phyloP scores from a whole-genome alignment of 2,113 vertebrate genomes.

The Micromys minutus region DNA sequence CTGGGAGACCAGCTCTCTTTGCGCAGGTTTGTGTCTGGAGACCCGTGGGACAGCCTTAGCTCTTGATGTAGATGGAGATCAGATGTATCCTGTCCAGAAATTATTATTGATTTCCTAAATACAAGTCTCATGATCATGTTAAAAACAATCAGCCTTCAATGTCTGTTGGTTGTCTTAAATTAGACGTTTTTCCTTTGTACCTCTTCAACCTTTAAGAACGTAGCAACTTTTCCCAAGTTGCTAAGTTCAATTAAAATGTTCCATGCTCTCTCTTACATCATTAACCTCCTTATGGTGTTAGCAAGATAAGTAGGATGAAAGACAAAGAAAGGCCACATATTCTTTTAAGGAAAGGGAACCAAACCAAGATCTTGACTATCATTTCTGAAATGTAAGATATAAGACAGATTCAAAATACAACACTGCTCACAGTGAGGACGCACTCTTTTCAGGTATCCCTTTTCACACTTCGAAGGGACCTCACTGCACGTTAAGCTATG shows the following conservation, averaged over 20 bases:
- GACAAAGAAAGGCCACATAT: neutral
- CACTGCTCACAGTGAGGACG: neutral
- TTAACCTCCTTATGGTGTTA: neutral
- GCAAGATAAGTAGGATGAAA: neutral
- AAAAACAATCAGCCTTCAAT: neutral
- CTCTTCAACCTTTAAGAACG: neutral
- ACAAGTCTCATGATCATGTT: neutral
- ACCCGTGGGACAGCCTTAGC: too few relatives aligned
- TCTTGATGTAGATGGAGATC: too few relatives aligned
- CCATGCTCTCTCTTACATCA: neutral
- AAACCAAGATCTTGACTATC: neutral
- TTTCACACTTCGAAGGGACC: neutral
- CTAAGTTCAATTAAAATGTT: too few relatives aligned
- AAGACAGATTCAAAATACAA: neutral
- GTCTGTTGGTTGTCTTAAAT: neutral
- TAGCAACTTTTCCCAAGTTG: neutral
- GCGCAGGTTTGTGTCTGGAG: too few relatives aligned
- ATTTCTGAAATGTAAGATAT: neutral
- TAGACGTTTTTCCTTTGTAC: neutral
- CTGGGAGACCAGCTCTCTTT: too few relatives aligned
- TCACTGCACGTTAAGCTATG: neutral
- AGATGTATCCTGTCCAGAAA: too few relatives aligned
- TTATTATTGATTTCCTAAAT: neutral
- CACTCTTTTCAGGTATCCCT: neutral
- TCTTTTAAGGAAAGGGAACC: neutral